Evolutionary conservation across 2,113 vertebrate genomes (phyloP), one percentile per base, ranked within the genome.

Genomic region (Aspiorhynchus laticeps): DNA sequence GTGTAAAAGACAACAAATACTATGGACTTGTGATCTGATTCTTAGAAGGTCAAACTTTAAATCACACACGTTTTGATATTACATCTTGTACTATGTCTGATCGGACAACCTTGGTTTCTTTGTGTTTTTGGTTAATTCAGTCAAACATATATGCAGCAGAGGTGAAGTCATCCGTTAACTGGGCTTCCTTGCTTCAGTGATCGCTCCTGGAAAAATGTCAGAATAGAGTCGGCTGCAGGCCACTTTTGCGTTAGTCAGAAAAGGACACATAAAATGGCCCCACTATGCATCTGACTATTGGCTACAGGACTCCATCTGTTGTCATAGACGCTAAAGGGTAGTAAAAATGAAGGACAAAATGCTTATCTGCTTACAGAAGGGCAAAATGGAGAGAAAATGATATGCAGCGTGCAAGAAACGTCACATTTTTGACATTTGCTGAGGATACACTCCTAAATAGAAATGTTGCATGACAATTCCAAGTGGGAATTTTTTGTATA

Each of bases 181-280:
- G 65, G 21, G 41, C 82, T 87, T 38, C 38, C 51, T 26, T 80
- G 77, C 69, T 28, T 43, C n/a, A 85, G 53, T 56, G 53, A 69
- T 43, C 26, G 9, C 63, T 85, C 19, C 56, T 85, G 73, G 38
- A 83, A 85, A 77, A 65, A 77, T 67, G 59, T 31, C 83, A 83
- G 71, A 86, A 67, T 15, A 33, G 56, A 43, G 38, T 4, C 33
- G 41, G 59, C 73, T 48, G 41, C 36, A 63, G 36, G 73, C 74
- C 38, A 51, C 84, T 61, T 79, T 82, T 65, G 31, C 71, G 19
- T 36, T 69, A 84, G 26, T 3, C 19, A 43, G 61, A 80, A 33
- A 59, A 73, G 61, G 82, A 56, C 43, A 73, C 36, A 38, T 56
- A 48, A 56, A 83, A 86, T 56, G 48, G 43, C 51, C 17, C 78